A percentile compares a stretch with the other conserved stretches of the same genome.
Evolutionary conservation across 2,113 vertebrate species (phyloP).

Genomic region (Dicerorhinus sumatrensis): DNA sequence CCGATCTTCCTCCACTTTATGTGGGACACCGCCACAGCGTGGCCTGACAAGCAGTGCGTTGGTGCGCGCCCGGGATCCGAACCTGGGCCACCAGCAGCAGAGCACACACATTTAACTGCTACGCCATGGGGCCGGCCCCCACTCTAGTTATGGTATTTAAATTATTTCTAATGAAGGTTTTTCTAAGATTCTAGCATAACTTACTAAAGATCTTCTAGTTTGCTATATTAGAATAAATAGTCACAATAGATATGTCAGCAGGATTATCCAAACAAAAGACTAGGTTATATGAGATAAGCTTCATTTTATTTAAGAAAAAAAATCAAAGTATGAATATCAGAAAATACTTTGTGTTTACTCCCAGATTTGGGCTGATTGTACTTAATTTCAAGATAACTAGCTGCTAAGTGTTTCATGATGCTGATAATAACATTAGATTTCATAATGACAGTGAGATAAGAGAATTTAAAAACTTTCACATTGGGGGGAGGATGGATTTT

Average conservation of each 20-base stretch:
- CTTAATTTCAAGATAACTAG: not conserved
- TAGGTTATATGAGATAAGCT: not conserved
- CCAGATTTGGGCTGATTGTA: not conserved
- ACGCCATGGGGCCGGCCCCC: not conserved
- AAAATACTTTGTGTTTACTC: not conserved
- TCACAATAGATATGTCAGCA: not conserved
- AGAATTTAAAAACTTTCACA: not conserved
- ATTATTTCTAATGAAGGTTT: conserved; percentile 55
- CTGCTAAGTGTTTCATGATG: not conserved
- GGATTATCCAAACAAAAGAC: conserved; percentile 14
- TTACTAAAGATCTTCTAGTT: conserved; percentile 15
- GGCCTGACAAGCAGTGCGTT: no score
- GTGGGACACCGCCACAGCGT: no score
- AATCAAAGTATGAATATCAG: not conserved
- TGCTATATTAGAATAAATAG: conserved; percentile 3
- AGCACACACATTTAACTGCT: no score
- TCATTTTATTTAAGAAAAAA: conserved; percentile 40
- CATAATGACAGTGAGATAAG: not conserved
- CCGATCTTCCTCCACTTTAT: no score
- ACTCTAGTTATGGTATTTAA: not conserved
- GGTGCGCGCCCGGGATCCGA: no score
- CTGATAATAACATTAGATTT: not conserved
- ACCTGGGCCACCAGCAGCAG: no score
- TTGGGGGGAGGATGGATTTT: no score
- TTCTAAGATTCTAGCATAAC: conserved; percentile 57